Evolutionary conservation across 2,888 invertebrate genomes (phyloP), one percentile per base, ranked within the genome.

Genomic region (Drosophila melanosoma): DNA sequence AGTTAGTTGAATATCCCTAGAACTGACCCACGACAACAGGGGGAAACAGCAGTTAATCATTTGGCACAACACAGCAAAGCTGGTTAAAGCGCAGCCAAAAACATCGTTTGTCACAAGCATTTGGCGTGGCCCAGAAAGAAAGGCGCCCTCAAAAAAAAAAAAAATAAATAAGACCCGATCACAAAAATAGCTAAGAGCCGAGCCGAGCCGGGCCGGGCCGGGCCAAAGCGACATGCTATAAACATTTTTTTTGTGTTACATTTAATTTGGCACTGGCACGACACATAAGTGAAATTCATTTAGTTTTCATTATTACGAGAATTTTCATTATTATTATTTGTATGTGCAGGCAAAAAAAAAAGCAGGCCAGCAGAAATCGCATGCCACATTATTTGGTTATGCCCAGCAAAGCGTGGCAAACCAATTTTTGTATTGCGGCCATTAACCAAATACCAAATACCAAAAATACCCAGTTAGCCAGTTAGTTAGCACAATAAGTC

Each of bases 231-330:
- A 89, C 85, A 85, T 89, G 85, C 90, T 66, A 86, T 76, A 76
- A 74, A 79, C 79, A 83, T 83, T 82, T 76, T 76, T 76, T 76
- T 72, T 76, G 73, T 65, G 66, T 76, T 81, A 74, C 83, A 83
- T 87, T 90, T 87, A 86, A 87, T 87, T 87, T 90, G 74, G 71
- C 77, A 42, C 76, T 78, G 74, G 80, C 87, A 90, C 89, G 90
- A 83, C 76, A 87, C 74, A 88, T 90, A 90, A 90, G 90, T 88
- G 82, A 90, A 82, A 77, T 86, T 83, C 83, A 86, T 86, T 87
- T 86, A 83, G 79, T 81, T 88, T 90, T 81, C 82, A 86, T 83
- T 89, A 81, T 79, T 74, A 67, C 64, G 45, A 57, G 69, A 74
- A 79, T 56, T 73, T 74, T 70, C 63, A 69, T 70, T 75, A 63